These are phyloP conservation scores for Alsophila aescularia DNA, from an alignment of 2,888 invertebrate species.

Conservation along the genomic window DNA sequence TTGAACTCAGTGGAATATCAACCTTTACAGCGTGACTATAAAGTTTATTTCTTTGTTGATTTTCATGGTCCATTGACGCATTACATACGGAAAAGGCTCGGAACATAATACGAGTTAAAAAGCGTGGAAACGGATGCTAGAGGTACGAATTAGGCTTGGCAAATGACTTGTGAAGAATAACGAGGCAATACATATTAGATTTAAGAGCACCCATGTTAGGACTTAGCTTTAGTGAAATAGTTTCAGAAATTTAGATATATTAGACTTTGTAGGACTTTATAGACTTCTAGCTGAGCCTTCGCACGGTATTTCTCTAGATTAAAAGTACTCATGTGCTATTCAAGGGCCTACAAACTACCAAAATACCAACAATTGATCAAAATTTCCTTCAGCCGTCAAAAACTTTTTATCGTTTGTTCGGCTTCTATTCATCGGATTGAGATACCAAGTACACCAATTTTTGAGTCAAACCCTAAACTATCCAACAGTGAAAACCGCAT, in stretches of 20 bases:
- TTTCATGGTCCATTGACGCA: conserved; percentile 32
- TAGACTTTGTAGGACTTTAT: no score
- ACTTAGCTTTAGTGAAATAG: not conserved
- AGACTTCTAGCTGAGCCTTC: no score
- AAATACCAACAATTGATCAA: no score
- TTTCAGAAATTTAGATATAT: conserved; percentile 8
- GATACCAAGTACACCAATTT: no score
- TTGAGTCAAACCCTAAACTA: no score
- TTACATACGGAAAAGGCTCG: conserved; percentile 44
- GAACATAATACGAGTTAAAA: conserved; percentile 48
- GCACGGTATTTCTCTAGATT: no score
- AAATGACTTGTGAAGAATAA: conserved; percentile 31
- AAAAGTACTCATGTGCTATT: no score
- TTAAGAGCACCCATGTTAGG: conserved; percentile 5
- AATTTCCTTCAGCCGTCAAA: no score
- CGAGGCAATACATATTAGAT: conserved; percentile 18
- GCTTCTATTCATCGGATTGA: no score
- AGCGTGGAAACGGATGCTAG: conserved; percentile 49
- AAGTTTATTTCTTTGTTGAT: conserved; percentile 1
- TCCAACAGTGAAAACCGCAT: no score
- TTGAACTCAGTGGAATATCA: not conserved
- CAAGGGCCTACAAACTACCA: no score
- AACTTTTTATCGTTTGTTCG: no score
- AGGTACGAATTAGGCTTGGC: conserved; percentile 39
- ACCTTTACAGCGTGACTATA: not conserved